Percentiles rank a stretch among this genome's conserved stretches.
Evolutionary conservation across 2,113 vertebrate species (phyloP).

Genomic region (Oreochromis spilurus): DNA sequence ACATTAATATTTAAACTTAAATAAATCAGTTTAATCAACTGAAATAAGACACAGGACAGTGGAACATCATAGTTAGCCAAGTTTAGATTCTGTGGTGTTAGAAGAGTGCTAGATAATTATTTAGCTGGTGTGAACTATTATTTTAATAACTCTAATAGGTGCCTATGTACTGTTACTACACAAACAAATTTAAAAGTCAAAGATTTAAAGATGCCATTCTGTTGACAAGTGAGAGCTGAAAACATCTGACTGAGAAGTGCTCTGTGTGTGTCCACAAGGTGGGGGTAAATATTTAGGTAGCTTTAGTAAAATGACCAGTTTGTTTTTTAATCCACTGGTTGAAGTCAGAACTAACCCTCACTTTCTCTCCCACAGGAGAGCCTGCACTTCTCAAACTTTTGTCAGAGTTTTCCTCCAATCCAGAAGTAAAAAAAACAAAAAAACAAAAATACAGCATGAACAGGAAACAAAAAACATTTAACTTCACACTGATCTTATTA

Average conservation of each 20-base stretch:
- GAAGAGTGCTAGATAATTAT: neutral
- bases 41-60: neutral
- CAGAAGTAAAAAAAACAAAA: neutral
- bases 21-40: neutral
- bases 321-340: neutral
- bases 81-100: neutral
- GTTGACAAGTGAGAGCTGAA: neutral
- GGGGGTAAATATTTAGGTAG: neutral
- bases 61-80: neutral
- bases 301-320: neutral
- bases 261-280: slow-evolving; percentile 4
- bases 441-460: neutral
- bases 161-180: neutral
- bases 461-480: neutral
- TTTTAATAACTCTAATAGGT: neutral
- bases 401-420: neutral
- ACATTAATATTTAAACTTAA: neutral
- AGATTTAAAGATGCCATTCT: neutral
- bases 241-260: neutral
- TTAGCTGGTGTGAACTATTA: neutral
- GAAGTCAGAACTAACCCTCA: neutral
- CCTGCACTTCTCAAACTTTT: neutral
- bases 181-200: neutral
- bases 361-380: neutral
- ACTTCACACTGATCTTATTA: neutral